Base-by-base conservation (phyloP, 2,797 vertebrate genomes). In the Menidia menidia region DNA sequence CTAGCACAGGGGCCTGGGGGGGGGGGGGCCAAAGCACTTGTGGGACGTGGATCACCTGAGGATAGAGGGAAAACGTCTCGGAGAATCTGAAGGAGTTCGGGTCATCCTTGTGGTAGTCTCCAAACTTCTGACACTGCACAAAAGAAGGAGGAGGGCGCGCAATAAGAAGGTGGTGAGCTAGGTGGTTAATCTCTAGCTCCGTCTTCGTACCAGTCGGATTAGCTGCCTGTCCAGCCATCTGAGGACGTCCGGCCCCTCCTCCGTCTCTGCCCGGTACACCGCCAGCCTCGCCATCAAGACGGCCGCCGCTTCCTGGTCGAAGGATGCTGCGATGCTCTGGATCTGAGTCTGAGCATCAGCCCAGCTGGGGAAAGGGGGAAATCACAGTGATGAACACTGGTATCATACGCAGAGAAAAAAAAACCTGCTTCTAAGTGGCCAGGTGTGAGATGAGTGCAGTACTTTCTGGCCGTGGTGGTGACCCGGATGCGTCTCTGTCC, bases 21-120 rank as follows among this genome's bases (percentile, higher is more conserved):
- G 50, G 18, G 7, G 14, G 11, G 25, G 30, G 10, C 15, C 25
- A 15, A 31, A 41, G 12, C 0, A n/a, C 10, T 56, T 52, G 6
- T 19, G 54, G 61, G 61, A 50, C 7, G 48, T 14, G 0, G 35
- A 0, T 81, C 72, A 98, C 98, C 96, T 99, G 98, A 68, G 98
- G 98, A 68, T 98, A 99, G 80, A 98, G 95, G 3, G 98, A 98
- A 85, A 99, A 98, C 0, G 97, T 98, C 94, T 98, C 98, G 0
- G 98, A 98, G 93, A 99, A 98, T 74, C 97, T 94, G 92, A 98
- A 99, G 73, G 98, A 99, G 89, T 95, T 97, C 13, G 98, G 96
- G 71, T 99, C 97, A 31, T 99, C 97, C 88, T 99, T 99, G 89
- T 98, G 96, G 81, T 99, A 99, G 68, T 99, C 97, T 89, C 98